These are phyloP conservation scores for Ceratina japonica DNA, from an alignment of 1,140 invertebrate genomes.

Conservation along the genomic window DNA sequence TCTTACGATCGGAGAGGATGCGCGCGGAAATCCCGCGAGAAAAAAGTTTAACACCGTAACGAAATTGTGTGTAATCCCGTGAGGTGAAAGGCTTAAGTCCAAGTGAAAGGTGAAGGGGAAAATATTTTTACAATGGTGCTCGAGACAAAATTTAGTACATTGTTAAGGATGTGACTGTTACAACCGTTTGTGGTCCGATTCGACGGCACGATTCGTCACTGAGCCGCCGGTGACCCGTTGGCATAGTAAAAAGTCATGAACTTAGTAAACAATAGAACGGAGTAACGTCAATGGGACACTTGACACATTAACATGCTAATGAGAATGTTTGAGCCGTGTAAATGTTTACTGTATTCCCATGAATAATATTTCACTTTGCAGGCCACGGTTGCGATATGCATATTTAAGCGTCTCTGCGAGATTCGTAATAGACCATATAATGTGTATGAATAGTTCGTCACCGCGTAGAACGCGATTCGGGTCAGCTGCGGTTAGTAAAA, in stretches of 20 bases:
- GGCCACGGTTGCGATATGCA: not conserved
- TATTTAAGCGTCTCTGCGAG: not conserved
- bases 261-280: constrained; percentile 24
- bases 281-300: constrained; percentile 8
- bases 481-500: no score
- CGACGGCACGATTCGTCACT: not conserved
- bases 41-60: constrained; percentile 24
- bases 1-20: not conserved
- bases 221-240: not conserved
- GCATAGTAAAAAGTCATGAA: not conserved
- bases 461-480: no score
- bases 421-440: not conserved
- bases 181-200: not conserved
- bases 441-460: not conserved
- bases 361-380: constrained; percentile 9
- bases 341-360: constrained; percentile 43
- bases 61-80: constrained; percentile 22
- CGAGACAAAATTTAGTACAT: constrained; percentile 16
- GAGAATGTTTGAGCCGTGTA: constrained; percentile 49
- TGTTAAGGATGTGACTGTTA: no score
- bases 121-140: constrained; percentile 31
- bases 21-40: constrained; percentile 4
- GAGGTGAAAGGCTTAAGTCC: constrained; percentile 57
- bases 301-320: constrained; percentile 49
- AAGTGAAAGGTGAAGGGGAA: constrained; percentile 64